phyloP scores from a whole-genome alignment of 2,888 invertebrate species.

The Ypsolopha scabrella region DNA sequence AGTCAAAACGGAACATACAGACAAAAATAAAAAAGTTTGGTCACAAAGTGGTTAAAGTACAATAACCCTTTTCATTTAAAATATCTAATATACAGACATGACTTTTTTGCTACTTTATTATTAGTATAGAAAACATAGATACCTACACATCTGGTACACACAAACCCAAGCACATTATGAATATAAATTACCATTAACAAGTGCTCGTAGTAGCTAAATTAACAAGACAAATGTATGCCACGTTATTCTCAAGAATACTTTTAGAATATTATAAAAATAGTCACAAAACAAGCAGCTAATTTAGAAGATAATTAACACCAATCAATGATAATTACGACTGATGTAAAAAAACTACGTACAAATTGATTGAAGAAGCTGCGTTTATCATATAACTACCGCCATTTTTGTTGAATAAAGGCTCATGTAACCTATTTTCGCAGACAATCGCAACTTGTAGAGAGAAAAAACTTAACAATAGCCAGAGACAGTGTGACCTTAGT shows the following conservation, averaged over 20 bases:
- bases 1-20: no score
- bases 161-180: no score
- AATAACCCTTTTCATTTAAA: no score
- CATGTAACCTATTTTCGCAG: constrained; percentile 9
- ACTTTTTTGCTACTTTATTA: no score
- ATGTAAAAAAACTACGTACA: constrained; percentile 3
- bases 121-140: no score
- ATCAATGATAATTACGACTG: constrained; percentile 11
- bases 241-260: neutral
- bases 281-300: neutral
- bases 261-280: neutral
- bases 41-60: no score
- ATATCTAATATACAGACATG: no score
- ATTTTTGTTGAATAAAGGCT: constrained; percentile 6
- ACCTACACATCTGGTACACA: no score
- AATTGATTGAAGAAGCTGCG: neutral
- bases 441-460: constrained; percentile 9
- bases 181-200: no score
- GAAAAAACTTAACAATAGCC: constrained; percentile 9
- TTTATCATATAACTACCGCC: neutral
- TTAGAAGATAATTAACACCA: constrained; percentile 11
- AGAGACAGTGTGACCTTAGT: constrained; percentile 4
- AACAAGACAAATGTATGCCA: neutral
- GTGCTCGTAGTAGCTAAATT: no score
- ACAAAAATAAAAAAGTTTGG: no score